Evolutionary conservation across 2,888 invertebrate species (phyloP), one percentile per base, ranked within the genome.

Genomic region (Helicoverpa assulta): DNA sequence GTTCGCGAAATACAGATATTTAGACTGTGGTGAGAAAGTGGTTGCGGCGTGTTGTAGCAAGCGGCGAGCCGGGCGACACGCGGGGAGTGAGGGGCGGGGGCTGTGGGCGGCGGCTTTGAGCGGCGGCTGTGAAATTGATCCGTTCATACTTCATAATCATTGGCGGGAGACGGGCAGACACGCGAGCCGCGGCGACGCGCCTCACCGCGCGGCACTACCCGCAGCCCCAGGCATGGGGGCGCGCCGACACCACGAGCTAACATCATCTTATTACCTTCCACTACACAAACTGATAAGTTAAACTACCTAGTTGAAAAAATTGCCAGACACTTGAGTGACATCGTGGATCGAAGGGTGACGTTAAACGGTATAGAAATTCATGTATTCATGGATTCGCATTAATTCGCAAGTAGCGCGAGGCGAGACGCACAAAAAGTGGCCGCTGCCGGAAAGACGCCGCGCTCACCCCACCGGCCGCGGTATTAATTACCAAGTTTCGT

Each of bases 91-190:
- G 47, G 40, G 47, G 47, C 47, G 65, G 77, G 59, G 40, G 40
- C 14, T 51, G 73, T 74, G 83, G 82, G 85, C 82, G 89, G 87
- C 70, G 80, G 84, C 87, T 85, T 86, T 85, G 89, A 84, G 90
- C 88, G 88, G 83, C 76, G 84, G 86, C 90, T 89, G 90, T 89
- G 90, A 89, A 91, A 93, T 91, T 92, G 93, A 92, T 93, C 90
- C 89, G 89, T 87, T 88, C 89, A 89, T 91, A 91, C 88, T 92
- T 91, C 90, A 92, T 91, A 91, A 91, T 88, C 86, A 90, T 87
- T 88, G 91, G 90, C 60, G 90, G 85, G 88, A 85, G 88, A 81
- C 83, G 85, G 64, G 74, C 61, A 62, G 64, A 82, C 84, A 75
- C 81, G 83, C 84, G 67, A 81, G 56, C 67, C 51, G 76, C 71